Base-by-base conservation (phyloP, 2,113 vertebrate genomes). In the Pimephales promelas region DNA sequence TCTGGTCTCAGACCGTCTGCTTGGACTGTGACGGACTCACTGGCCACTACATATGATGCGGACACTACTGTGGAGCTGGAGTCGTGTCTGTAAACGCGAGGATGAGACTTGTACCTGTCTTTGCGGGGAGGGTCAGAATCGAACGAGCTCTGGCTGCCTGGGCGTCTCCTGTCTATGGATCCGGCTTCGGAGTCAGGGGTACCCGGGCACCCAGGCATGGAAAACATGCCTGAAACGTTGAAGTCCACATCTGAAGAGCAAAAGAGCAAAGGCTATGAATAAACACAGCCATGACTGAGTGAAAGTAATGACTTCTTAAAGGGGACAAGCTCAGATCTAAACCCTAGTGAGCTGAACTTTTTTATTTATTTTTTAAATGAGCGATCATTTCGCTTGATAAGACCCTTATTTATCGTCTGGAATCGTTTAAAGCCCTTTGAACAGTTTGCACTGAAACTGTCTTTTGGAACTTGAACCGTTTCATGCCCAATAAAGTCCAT, bases 161-260 rank as follows among this genome's bases (percentile, higher is more conserved):
- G 97, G 54, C 97, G 95, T 88, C 96, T 98, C 90, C 95, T 94
- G 26, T 99, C 97, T 87, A 96, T 86, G 14, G 93, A 92, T 62
- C 93, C 88, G 2, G 90, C 92, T 10, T 99, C 98, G 3, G 87
- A 91, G 62, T 94, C 94, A 1, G 91, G 87, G 74, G 91, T 91
- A 2, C 94, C 85, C 6, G 94, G 92, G 83, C 95, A 93, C 45
- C 95, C 95, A 43, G 81, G 93, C 89, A 95, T 85, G 52, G 95
- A 94, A 13, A 99, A 99, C 2, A 96, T 96, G 87, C 96, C 97
- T 0, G 97, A 98, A n/a, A 99, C 97, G 0, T 99, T 99, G 92
- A 99, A 99, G 79, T 99, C 97, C 87, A 99, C 90, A 2, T 99
- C 97, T 99, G 93, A 13, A 62, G 82, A 88, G 68, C 24, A n/a